phyloP scores from a whole-genome alignment of 2,113 vertebrate species.

The Camelus bactrianus region DNA sequence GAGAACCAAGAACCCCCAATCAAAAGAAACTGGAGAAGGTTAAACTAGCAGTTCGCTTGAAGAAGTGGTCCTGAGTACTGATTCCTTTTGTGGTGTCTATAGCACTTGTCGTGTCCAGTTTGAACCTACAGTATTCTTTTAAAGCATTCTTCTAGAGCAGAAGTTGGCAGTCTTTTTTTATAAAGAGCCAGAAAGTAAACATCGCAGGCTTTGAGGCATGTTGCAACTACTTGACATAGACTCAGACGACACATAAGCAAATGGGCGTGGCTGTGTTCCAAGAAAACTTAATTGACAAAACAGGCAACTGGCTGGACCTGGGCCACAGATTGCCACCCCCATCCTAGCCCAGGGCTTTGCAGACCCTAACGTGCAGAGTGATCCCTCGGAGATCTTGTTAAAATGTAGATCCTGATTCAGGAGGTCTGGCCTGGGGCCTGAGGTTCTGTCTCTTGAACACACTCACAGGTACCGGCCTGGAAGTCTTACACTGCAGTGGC shows the following conservation, averaged over 20 bases:
- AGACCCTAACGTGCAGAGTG: not conserved
- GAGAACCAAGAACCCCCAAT: not conserved
- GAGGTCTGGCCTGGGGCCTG: not conserved
- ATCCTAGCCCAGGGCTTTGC: not conserved
- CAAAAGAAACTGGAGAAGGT: not conserved
- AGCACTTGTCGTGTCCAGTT: not conserved
- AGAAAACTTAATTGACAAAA: constrained; percentile 1
- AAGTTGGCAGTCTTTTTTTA: not conserved
- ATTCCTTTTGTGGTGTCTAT: not conserved
- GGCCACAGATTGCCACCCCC: not conserved
- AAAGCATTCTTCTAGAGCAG: constrained; percentile 41
- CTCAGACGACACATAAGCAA: not conserved
- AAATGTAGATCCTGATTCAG: not conserved
- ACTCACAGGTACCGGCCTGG: not conserved
- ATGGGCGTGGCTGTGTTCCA: not conserved
- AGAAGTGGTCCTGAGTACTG: not conserved
- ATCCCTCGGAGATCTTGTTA: not conserved
- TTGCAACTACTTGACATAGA: not conserved
- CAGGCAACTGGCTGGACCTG: not conserved
- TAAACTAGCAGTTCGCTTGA: not conserved
- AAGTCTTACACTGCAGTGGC: not conserved
- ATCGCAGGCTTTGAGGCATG: not conserved
- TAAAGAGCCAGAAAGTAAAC: constrained; percentile 1
- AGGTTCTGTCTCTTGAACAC: not conserved
- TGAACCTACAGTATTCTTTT: not conserved